These are phyloP conservation scores for Plodia interpunctella DNA, from an alignment of 1,140 invertebrate species.

Conservation along the genomic window DNA sequence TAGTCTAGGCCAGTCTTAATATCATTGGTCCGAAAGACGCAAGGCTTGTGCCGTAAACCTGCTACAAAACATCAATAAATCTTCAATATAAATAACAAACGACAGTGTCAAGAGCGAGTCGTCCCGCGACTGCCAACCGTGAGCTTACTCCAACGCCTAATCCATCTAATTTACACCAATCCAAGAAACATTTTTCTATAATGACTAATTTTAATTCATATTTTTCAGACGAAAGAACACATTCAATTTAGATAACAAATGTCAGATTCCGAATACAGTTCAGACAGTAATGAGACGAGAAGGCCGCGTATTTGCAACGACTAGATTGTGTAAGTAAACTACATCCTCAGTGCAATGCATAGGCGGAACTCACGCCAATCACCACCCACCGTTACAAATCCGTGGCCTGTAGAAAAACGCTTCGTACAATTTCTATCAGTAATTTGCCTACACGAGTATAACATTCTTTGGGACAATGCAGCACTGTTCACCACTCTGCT, in stretches of 20 bases:
- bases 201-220: constrained; percentile 44
- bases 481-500: constrained; percentile 67
- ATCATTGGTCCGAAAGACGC: neutral
- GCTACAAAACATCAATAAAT: constrained; percentile 59
- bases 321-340: neutral
- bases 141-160: constrained; percentile 41
- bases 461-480: constrained; percentile 73
- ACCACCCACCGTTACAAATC: neutral
- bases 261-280: constrained; percentile 41
- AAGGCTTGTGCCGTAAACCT: neutral
- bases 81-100: constrained; percentile 69
- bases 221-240: constrained; percentile 29
- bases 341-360: constrained; percentile 16
- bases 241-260: constrained; percentile 22
- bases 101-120: constrained; percentile 39
- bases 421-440: constrained; percentile 33
- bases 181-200: constrained; percentile 47
- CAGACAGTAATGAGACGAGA: constrained; percentile 27
- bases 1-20: neutral
- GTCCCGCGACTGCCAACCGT: constrained; percentile 45
- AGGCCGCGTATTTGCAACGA: constrained; percentile 8
- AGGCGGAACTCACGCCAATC: neutral
- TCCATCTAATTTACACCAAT: constrained; percentile 50
- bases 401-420: constrained; percentile 18
- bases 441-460: constrained; percentile 57